Base-by-base conservation (phyloP, 2,113 vertebrate species). In the Psilopogon haemacephalus region DNA sequence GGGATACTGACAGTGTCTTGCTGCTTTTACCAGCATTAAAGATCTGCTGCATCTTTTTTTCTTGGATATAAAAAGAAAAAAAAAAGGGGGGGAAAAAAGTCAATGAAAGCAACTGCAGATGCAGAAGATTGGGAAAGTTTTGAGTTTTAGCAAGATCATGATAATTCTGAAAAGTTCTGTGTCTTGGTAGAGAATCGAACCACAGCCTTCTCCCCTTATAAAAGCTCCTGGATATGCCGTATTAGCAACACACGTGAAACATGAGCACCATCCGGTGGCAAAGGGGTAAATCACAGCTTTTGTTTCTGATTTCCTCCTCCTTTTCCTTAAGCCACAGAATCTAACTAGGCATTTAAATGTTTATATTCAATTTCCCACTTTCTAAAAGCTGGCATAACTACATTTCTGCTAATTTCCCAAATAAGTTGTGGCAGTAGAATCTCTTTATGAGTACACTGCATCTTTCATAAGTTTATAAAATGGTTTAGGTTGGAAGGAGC, bases 211-310 rank as follows among this genome's bases (percentile, higher is more conserved):
- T 71, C 8, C 5, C 13, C 5, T 42, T 42, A 27, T 37, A 13
- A 56, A 60, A 67, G 16, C 12, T 50, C 17, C 12, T 2, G 11
- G 64, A 16, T 4, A 1, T 2, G 3, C 3, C 3, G 7, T 56
- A 77, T 77, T 55, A 50, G 15, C 21, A 30, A 42, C 4, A 54
- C 5, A 58, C 9, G 0, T 23, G 87, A 79, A 8, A 27, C 52
- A 40, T 0, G 71, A 92, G 94, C 94, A 74, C 94, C 96, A 89
- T 77, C 96, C 20, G 85, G 96, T 91, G 96, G 96, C 46, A 70
- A 35, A 28, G 2, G 0, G 0, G 2, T 23, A 84, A 70, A 85
- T 70, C 23, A 60, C 93, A 92, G 0, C 8, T 74, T 46, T 1
- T 8, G 20, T 21, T 75, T 50, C 11, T 2, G 0, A 50, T 55